These are phyloP conservation scores for Smutsia temminckii DNA, from an alignment of 2,797 vertebrate species.

Conservation along the genomic window DNA sequence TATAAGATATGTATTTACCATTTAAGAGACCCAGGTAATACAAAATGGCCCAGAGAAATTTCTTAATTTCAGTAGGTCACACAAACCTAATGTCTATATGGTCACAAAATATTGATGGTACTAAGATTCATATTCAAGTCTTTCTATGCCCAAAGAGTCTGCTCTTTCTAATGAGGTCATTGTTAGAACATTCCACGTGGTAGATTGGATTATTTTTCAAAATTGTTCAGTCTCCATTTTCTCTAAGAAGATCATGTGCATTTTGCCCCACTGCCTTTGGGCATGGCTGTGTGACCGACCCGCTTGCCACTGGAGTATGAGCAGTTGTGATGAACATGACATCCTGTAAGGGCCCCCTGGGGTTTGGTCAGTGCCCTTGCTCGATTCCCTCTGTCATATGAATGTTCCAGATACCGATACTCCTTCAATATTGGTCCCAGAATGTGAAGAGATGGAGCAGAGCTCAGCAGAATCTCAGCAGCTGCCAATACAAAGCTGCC, in stretches of 20 bases:
- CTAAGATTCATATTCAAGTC: neutral
- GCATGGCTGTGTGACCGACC: too few relatives aligned
- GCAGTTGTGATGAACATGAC: neutral
- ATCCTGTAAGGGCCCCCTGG: neutral
- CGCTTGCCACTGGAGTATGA: neutral
- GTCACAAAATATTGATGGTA: neutral
- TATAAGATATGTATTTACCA: neutral
- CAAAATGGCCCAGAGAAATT: neutral
- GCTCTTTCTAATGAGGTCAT: neutral
- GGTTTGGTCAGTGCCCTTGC: neutral
- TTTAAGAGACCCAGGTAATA: neutral
- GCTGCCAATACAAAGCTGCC: neutral
- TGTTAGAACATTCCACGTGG: neutral
- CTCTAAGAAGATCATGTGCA: neutral
- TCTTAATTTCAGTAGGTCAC: neutral
- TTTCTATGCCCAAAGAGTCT: neutral
- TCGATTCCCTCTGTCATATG: neutral
- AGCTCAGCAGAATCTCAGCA: neutral
- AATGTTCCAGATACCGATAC: neutral
- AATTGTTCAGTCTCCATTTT: neutral
- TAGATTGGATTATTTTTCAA: neutral
- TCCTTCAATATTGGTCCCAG: neutral
- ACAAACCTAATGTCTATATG: neutral
- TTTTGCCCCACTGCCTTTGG: neutral
- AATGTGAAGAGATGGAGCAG: neutral